These are phyloP conservation scores for Eulemur rubriventer DNA, from an alignment of 2,797 vertebrate species.

Conservation along the genomic window DNA sequence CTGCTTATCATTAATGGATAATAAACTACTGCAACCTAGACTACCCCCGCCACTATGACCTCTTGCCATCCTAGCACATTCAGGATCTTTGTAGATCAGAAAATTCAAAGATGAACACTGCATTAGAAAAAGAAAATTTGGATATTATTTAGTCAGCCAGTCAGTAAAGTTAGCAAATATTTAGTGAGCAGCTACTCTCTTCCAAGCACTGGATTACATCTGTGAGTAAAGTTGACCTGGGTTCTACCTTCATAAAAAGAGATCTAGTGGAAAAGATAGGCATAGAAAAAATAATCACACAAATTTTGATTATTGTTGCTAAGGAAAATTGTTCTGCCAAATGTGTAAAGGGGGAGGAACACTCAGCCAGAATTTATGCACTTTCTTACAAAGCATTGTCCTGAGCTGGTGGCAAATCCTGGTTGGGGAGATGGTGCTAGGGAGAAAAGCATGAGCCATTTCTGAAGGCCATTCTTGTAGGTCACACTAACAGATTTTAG, in stretches of 20 bases:
- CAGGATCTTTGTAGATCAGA: not conserved
- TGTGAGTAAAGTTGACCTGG: not conserved
- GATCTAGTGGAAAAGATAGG: not conserved
- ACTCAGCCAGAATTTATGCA: not conserved
- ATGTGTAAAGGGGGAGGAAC: not conserved
- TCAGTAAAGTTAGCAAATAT: conserved; percentile 23
- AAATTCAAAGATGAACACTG: not conserved
- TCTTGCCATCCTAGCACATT: not conserved
- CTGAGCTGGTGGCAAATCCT: not conserved
- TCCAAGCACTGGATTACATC: not conserved
- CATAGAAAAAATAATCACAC: conserved; percentile 22
- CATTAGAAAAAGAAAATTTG: not conserved
- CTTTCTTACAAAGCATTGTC: not conserved
- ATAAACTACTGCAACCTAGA: not conserved
- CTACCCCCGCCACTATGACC: not conserved
- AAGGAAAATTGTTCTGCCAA: conserved; percentile 32
- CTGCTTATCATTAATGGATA: not conserved
- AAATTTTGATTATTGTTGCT: not conserved
- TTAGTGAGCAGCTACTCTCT: conserved; percentile 22
- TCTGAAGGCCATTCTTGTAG: not conserved
- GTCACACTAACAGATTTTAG: not conserved
- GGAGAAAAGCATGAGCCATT: not conserved
- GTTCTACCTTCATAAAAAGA: not conserved
- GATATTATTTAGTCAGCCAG: not conserved
- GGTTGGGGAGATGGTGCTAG: not conserved